A percentile compares a stretch with the other conserved stretches of the same genome.
These are phyloP conservation scores for Manduca sexta DNA, from an alignment of 1,140 invertebrate genomes.

Conservation along the genomic window DNA sequence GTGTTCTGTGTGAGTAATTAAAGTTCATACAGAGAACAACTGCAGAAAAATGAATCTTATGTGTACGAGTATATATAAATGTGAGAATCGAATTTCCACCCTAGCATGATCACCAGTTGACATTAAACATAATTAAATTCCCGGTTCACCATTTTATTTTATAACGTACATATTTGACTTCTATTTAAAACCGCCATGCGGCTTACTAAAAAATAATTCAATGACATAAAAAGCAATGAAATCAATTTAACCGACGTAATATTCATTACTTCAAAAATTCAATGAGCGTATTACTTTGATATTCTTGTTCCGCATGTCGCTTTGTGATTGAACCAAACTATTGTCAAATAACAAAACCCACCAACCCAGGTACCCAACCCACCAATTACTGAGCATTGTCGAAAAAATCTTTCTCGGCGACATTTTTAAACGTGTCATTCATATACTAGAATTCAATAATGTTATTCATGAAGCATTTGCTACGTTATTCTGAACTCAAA, in stretches of 20 bases:
- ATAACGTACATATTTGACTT: too few relatives aligned
- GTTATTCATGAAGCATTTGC: slow-evolving; percentile 7
- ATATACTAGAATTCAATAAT: slow-evolving; percentile 23
- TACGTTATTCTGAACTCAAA: slow-evolving; percentile 27
- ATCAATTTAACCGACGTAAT: slow-evolving; percentile 24
- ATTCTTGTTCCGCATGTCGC: slow-evolving; percentile 37
- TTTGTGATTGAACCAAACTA: slow-evolving; percentile 50
- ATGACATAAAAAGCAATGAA: slow-evolving; percentile 10
- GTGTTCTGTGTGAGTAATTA: too few relatives aligned
- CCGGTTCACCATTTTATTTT: too few relatives aligned
- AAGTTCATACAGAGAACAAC: too few relatives aligned
- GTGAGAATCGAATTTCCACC: too few relatives aligned
- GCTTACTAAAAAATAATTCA: slow-evolving; percentile 5
- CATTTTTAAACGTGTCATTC: slow-evolving; percentile 69
- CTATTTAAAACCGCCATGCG: too few relatives aligned
- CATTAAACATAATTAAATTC: too few relatives aligned
- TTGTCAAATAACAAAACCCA: slow-evolving; percentile 59
- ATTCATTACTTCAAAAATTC: slow-evolving; percentile 27
- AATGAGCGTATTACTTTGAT: slow-evolving; percentile 53
- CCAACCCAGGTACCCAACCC: slow-evolving; percentile 67
- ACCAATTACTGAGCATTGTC: slow-evolving; percentile 70
- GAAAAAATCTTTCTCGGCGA: slow-evolving; percentile 61
- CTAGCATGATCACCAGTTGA: too few relatives aligned
- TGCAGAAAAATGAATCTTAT: too few relatives aligned
- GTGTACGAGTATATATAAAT: too few relatives aligned